Base-by-base conservation (phyloP, 1,140 invertebrate genomes). In the Drosophila pallidifrons region DNA sequence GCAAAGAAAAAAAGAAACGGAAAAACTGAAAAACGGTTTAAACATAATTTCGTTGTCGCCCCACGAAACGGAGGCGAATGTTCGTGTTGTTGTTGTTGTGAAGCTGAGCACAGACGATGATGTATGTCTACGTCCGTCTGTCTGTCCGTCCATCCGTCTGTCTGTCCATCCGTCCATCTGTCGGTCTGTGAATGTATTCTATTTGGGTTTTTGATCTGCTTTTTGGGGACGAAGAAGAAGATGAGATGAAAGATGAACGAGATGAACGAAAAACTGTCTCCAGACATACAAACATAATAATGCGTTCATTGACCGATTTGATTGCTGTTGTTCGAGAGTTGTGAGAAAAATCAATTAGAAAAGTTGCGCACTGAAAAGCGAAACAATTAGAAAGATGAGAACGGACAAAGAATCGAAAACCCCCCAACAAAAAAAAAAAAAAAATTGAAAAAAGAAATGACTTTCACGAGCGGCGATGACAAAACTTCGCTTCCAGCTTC, bases 331-430 rank as follows among this genome's bases (percentile, higher is more conserved):
- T 30, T 13, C 13, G 47, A 30, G 52, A 49, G 46, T 15, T 75
- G 70, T 80, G 80, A 81, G 83, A 87, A 88, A 89, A 83, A 88
- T 88, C 83, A 88, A 88, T 88, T 88, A 89, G 81, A 87, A 87
- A 82, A 82, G 77, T 57, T 57, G 54, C 82, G 73, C 77, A 49
- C 47, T 70, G 35, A 69, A 73, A 59, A 74, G 47, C 54, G 60
- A 82, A 71, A 47, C 47, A 80, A 80, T 75, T 77, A 81, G 77
- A 74, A 77, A 85, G 70, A 87, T 82, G 70, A 86, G 78, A 85
- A 49, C 81, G 71, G 70, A 87, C 75, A 69, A 86, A 86, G 58
- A 73, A 82, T 57, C 59, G 60, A 85, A 64, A 32, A 32, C n/a
- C n/a, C 41, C 35, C 35, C 8, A 1, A 8, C 0, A 11, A 38